A percentile compares a stretch with the other conserved stretches of the same genome.
Evolutionary conservation across 2,888 invertebrate species (phyloP).

Genomic region (Syrista parreyssii): DNA sequence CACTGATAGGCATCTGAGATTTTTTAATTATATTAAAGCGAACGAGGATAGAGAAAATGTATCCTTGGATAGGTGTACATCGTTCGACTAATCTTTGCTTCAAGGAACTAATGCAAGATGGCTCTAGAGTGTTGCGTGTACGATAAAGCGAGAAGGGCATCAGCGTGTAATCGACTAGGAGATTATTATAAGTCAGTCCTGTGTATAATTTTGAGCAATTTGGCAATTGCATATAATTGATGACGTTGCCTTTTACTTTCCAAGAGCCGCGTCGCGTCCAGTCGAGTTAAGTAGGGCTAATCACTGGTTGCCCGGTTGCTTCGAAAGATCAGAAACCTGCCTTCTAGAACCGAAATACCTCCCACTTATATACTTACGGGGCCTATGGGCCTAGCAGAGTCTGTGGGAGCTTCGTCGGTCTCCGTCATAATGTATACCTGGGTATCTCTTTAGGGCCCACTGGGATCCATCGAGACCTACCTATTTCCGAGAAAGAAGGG

Average conservation of each 20-base stretch:
- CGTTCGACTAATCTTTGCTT: neutral
- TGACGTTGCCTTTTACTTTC: slow-evolving; percentile 59
- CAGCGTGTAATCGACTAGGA: neutral
- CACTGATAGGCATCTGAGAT: neutral
- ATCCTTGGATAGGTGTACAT: neutral
- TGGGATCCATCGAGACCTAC: slow-evolving; percentile 38
- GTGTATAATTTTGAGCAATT: slow-evolving; percentile 63
- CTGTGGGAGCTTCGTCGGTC: neutral
- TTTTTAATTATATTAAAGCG: neutral
- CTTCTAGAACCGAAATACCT: slow-evolving; percentile 40
- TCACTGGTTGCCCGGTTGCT: slow-evolving; percentile 50
- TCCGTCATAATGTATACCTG: neutral
- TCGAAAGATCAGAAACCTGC: slow-evolving; percentile 40
- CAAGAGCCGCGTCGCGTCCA: slow-evolving; percentile 35
- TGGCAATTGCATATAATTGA: slow-evolving; percentile 64
- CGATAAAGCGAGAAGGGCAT: slow-evolving; percentile 8
- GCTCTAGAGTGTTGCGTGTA: neutral
- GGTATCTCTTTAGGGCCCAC: neutral
- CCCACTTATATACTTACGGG: slow-evolving; percentile 20
- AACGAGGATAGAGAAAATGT: neutral
- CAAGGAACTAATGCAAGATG: neutral
- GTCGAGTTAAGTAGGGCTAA: slow-evolving; percentile 60
- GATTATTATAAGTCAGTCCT: slow-evolving; percentile 11
- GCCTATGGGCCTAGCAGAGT: neutral
- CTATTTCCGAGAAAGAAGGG: slow-evolving; percentile 58